phyloP scores from a whole-genome alignment of 1,140 invertebrate genomes.

The Eumeta japonica region DNA sequence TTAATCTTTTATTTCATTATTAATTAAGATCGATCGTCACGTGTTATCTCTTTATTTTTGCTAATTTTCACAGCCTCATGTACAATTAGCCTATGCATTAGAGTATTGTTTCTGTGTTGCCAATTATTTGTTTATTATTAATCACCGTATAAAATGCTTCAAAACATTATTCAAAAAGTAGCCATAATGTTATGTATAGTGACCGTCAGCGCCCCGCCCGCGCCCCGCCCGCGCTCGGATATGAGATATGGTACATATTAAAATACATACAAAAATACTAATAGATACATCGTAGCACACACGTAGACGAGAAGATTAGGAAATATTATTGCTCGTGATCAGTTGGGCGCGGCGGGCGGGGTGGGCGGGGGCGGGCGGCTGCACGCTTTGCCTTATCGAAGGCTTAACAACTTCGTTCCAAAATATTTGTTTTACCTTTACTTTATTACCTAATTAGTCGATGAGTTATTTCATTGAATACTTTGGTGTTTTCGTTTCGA shows the following conservation, averaged over 20 bases:
- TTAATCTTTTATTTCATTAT: conserved; percentile 34
- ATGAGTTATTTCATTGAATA: conserved; percentile 47
- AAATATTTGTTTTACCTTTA: too few relatives aligned
- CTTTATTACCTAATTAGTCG: conserved; percentile 57
- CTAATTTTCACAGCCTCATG: conserved; percentile 56
- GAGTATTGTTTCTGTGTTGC: conserved; percentile 55
- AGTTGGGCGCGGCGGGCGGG: too few relatives aligned
- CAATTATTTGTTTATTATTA: conserved; percentile 46
- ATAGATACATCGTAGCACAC: conserved; percentile 44
- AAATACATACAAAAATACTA: conserved; percentile 58
- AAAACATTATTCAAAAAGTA: conserved; percentile 56
- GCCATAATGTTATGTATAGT: conserved; percentile 51
- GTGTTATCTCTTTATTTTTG: conserved; percentile 48
- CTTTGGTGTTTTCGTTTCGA: conserved; percentile 53
- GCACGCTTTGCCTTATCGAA: too few relatives aligned
- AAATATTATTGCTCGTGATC: conserved; percentile 51
- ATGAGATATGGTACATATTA: conserved; percentile 55
- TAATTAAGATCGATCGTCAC: conserved; percentile 47
- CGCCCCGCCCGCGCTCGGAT: too few relatives aligned
- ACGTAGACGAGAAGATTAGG: conserved; percentile 28
- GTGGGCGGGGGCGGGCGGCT: too few relatives aligned
- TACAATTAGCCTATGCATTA: conserved; percentile 55
- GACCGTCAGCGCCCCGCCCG: too few relatives aligned
- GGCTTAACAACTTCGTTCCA: conserved; percentile 44
- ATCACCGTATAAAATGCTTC: conserved; percentile 53